Percentiles rank a stretch among this genome's conserved stretches.
Evolutionary conservation across 2,797 vertebrate species (phyloP).

Genomic region (Myotis vivesi): DNA sequence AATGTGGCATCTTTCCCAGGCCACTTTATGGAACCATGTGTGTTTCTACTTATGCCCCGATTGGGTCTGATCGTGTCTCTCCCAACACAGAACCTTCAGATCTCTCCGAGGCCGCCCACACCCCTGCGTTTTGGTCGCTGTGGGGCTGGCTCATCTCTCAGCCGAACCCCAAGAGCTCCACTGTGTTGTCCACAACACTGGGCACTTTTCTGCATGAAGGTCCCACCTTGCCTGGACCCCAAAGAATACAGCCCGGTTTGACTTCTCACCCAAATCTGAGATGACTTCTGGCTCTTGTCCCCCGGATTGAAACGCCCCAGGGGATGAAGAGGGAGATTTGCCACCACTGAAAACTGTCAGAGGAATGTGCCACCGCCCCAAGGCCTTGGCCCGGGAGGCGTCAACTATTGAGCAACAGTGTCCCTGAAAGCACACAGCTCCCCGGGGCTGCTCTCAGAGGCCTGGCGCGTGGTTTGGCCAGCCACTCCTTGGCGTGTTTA

Average conservation of each 20-base stretch:
- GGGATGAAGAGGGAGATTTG: conserved; percentile 46
- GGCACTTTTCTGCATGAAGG: neutral
- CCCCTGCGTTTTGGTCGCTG: fast-evolving
- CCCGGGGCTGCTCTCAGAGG: conserved; percentile 3
- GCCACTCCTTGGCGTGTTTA: neutral
- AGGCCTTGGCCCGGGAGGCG: conserved; percentile 3
- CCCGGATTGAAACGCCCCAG: neutral
- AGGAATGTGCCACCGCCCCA: neutral
- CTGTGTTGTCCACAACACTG: neutral
- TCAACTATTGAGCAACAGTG: neutral
- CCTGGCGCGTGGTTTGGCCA: neutral
- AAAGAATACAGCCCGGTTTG: neutral
- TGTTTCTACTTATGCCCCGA: conserved; percentile 78
- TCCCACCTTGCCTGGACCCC: neutral
- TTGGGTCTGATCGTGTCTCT: conserved; percentile 64
- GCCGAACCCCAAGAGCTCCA: neutral
- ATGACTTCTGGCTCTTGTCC: conserved; percentile 53
- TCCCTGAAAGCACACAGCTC: neutral
- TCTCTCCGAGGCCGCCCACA: neutral
- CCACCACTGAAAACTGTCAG: conserved; percentile 51
- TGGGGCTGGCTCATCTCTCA: neutral
- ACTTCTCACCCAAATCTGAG: conserved; percentile 39
- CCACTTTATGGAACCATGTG: conserved; percentile 76
- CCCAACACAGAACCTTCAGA: conserved; percentile 52
- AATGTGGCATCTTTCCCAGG: conserved; percentile 81